Percentiles rank a stretch among this genome's conserved stretches.
Evolutionary conservation across 2,113 vertebrate species (phyloP).

Genomic region (Plotosus lineatus): DNA sequence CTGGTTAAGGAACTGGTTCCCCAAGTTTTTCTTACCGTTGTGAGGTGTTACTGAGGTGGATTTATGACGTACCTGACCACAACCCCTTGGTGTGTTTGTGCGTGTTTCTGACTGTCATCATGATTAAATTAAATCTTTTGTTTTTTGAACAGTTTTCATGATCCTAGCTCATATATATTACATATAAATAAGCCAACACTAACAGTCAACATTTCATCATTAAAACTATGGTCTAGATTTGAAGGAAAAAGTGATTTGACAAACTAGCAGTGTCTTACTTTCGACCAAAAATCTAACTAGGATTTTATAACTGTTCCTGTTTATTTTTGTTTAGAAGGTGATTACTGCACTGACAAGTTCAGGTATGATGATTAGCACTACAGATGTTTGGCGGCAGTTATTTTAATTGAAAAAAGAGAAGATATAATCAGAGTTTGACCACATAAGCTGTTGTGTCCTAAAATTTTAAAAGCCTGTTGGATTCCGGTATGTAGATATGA

Average conservation of each 20-base stretch:
- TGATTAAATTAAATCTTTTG: neutral
- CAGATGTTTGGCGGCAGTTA: neutral
- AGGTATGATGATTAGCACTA: neutral
- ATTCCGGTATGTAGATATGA: too few relatives aligned
- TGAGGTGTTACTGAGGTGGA: constrained; percentile 58
- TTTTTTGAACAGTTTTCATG: neutral
- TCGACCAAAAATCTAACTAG: too few relatives aligned
- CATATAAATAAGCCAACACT: neutral
- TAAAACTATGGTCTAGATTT: neutral
- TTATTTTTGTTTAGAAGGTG: neutral
- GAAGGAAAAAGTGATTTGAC: neutral
- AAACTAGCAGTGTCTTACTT: too few relatives aligned
- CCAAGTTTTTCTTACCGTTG: constrained; percentile 57
- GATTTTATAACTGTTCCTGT: neutral
- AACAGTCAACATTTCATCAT: neutral
- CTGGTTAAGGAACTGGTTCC: constrained; percentile 39
- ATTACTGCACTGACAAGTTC: neutral
- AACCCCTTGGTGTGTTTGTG: constrained; percentile 36
- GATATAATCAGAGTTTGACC: too few relatives aligned
- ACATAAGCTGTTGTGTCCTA: neutral
- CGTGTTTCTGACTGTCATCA: neutral
- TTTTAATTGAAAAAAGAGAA: neutral
- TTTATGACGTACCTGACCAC: constrained; percentile 38
- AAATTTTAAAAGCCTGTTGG: neutral
- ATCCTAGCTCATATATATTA: neutral